Conservation (phyloP, 2,888 invertebrate genomes). For the Endomychus coccineus region DNA sequence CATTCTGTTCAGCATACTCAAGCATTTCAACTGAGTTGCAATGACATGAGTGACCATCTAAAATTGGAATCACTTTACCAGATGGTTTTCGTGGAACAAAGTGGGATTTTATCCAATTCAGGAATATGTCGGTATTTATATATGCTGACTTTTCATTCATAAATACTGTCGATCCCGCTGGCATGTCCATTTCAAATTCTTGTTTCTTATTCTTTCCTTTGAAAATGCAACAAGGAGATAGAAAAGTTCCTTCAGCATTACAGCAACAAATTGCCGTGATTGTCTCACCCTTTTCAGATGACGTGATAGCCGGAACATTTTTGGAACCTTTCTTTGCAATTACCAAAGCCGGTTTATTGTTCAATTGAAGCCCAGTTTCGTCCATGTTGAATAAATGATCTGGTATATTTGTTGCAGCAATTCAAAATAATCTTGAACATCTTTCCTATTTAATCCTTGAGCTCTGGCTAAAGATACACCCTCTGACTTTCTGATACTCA, state of each 20-base stretch:
- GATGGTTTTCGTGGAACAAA: neutral
- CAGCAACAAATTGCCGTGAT: slow-evolving; percentile 8
- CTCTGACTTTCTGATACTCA: no score
- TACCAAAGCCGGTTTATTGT: slow-evolving; percentile 20
- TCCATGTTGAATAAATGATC: slow-evolving; percentile 21
- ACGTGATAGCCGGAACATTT: slow-evolving; percentile 12
- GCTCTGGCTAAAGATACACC: no score
- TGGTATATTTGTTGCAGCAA: no score
- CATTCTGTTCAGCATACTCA: neutral
- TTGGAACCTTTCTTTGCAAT: no score
- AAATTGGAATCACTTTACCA: neutral
- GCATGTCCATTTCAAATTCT: neutral
- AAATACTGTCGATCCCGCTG: neutral
- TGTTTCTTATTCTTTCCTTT: neutral
- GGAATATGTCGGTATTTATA: neutral
- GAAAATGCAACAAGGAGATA: neutral
- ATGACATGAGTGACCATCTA: neutral
- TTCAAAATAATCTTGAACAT: no score
- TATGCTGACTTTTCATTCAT: slow-evolving; percentile 1
- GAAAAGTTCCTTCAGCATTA: neutral
- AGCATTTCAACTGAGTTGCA: neutral
- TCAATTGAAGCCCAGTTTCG: slow-evolving; percentile 22
- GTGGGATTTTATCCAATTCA: neutral
- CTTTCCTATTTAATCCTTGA: no score
- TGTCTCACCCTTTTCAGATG: no score